These are phyloP conservation scores for Anorthoa munda DNA, from an alignment of 2,888 invertebrate species.

Conservation along the genomic window DNA sequence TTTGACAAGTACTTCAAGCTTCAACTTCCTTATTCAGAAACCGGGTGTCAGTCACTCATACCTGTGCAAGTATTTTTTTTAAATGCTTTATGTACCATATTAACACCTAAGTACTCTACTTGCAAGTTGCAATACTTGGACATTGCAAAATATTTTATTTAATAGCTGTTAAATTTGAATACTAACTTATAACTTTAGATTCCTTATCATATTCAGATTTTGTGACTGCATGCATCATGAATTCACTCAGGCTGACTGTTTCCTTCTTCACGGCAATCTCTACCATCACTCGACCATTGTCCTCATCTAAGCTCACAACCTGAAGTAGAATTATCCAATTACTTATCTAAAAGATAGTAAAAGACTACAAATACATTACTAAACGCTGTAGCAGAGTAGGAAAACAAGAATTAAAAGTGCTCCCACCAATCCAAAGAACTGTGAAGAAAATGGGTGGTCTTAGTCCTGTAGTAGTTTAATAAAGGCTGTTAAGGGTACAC, in stretches of 20 bases:
- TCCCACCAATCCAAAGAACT: no score
- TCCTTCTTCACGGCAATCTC: conserved; percentile 93
- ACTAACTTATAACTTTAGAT: conserved; percentile 97
- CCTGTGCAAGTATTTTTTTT: no score
- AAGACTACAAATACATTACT: no score
- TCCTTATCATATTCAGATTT: conserved; percentile 95
- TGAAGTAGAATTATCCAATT: conserved; percentile 65
- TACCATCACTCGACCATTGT: conserved; percentile 94
- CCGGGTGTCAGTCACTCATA: not conserved
- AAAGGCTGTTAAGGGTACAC: no score
- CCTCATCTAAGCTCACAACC: conserved; percentile 96
- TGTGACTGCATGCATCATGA: conserved; percentile 94
- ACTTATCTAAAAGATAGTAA: no score
- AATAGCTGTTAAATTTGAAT: not conserved
- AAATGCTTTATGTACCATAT: not conserved
- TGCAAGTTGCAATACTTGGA: conserved; percentile 63
- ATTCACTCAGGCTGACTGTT: conserved; percentile 94
- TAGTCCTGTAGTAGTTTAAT: no score
- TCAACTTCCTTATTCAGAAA: no score
- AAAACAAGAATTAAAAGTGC: no score
- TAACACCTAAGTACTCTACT: not conserved
- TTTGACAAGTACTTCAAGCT: no score
- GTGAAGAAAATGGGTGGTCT: no score
- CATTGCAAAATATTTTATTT: not conserved
- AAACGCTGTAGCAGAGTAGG: no score